These are phyloP conservation scores for Danio kyathit DNA, from an alignment of 2,797 vertebrate genomes.

Conservation along the genomic window DNA sequence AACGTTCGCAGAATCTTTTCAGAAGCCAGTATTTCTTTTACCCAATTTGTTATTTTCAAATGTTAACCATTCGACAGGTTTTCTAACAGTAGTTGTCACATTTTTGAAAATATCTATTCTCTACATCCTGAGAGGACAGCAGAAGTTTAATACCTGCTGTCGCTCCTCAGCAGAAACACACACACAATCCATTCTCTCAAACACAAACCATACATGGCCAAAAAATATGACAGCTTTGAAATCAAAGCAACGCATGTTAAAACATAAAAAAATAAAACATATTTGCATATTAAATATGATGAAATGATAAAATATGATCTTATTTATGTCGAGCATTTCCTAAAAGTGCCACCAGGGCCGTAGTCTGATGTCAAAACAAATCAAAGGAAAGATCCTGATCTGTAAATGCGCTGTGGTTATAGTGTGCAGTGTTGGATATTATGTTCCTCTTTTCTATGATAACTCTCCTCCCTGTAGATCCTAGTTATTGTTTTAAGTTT, in stretches of 20 bases:
- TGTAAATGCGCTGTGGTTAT: conserved; percentile 79
- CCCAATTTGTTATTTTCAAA: background rate
- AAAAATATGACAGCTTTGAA: conserved; percentile 75
- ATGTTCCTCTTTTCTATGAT: conserved; percentile 66
- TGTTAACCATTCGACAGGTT: background rate
- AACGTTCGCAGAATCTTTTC: background rate
- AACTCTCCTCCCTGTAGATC: conserved; percentile 83
- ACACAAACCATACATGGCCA: conserved; percentile 85
- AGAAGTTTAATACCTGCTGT: conserved; percentile 62
- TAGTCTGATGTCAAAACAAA: conserved; percentile 68
- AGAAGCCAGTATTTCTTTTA: background rate
- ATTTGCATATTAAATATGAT: conserved; percentile 76
- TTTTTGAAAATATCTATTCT: background rate
- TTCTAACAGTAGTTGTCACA: conserved; percentile 8
- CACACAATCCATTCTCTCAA: conserved; percentile 71
- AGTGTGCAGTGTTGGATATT: conserved; percentile 49
- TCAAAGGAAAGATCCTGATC: conserved; percentile 27
- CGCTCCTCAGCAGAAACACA: conserved; percentile 72
- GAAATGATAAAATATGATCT: too few relatives aligned
- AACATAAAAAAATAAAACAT: conserved; percentile 79
- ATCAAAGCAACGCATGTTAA: conserved; percentile 81
- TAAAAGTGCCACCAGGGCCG: conserved; percentile 74
- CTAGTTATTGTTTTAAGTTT: conserved; percentile 70
- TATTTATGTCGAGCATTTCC: conserved; percentile 76
- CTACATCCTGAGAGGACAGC: background rate